These are phyloP conservation scores for Mus musculus DNA, from an alignment of 2,113 vertebrate species.

Conservation along the genomic window GRCm39 chr5:40468001-40468500, in stretches of 20 bases:
- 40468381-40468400: too few species aligned
- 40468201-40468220: neutral
- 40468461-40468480: neutral
- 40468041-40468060: too few species aligned
- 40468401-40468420: neutral
- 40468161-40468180: neutral
- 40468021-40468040: too few species aligned
- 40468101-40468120: neutral
- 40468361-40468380: neutral
- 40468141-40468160: neutral
- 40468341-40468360: neutral
- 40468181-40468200: neutral
- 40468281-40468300: neutral
- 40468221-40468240: neutral
- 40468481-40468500: neutral
- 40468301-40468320: neutral
- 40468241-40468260: neutral
- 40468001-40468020: too few species aligned
- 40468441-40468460: accelerated
- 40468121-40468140: neutral
- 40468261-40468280: neutral
- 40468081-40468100: too few species aligned
- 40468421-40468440: accelerated
- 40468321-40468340: neutral
- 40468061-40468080: too few species aligned